Evolutionary conservation across 2,113 vertebrate species (phyloP).

Genomic region (Cygnus buccinator): DNA sequence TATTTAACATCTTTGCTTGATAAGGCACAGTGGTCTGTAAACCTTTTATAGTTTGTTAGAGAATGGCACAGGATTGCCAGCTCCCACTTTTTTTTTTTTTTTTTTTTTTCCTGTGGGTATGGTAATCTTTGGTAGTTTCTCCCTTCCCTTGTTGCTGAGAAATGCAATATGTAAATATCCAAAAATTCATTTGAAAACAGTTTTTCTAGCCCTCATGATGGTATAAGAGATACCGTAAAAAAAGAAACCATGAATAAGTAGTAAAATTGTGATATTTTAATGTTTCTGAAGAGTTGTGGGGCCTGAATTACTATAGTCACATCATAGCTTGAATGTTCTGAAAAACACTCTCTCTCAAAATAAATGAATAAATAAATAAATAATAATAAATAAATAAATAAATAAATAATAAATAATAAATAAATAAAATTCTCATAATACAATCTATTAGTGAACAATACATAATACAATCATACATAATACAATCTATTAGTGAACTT

Average conservation of each 20-base stretch:
- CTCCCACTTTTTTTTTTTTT: background rate
- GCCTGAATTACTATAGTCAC: background rate
- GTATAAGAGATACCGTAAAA: slow-evolving; percentile 7
- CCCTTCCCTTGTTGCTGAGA: background rate
- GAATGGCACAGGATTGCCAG: background rate
- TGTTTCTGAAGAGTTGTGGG: background rate
- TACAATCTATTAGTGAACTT: background rate
- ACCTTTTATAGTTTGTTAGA: background rate
- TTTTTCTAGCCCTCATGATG: background rate
- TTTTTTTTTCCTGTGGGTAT: background rate
- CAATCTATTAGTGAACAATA: too few species aligned
- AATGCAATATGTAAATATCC: background rate
- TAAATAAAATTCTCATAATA: too few species aligned
- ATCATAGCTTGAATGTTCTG: background rate
- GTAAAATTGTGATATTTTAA: slow-evolving; percentile 34
- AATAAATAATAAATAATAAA: too few species aligned
- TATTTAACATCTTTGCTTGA: background rate
- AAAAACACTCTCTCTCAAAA: background rate
- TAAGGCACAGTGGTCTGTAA: background rate
- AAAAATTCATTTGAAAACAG: background rate
- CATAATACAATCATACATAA: background rate
- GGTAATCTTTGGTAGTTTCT: background rate
- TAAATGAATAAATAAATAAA: background rate
- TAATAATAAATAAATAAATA: too few species aligned
- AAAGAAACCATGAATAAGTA: background rate